Base-by-base conservation (phyloP, 35 echinoderm and acorn worm species). In the Patiria miniata region DNA sequence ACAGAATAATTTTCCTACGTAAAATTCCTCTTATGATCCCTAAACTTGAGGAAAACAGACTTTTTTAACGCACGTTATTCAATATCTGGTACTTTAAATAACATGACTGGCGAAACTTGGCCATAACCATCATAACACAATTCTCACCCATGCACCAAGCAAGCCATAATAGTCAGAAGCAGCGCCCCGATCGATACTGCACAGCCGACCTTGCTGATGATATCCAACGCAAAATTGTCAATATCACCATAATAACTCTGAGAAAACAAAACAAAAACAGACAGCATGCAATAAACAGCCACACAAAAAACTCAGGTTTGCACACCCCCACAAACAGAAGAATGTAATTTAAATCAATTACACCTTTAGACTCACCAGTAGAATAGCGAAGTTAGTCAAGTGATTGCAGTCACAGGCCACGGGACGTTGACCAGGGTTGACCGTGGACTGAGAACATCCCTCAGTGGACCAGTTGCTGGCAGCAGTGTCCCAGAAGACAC, bases 401-500 rank as follows among this genome's bases (percentile, higher is more conserved):
- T 84, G 82, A 84, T 84, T 52, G 34, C 82, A 84, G 52, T 84
- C 51, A 29, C 82, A 84, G 21, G 58, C 23, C 58, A 55, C 36
- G 15, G 52, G 4, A 19, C 56, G 2, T 17, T 52, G 30, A 8
- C n/a, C 82, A 40, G 36, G 51, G 8, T 21, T 59, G 19, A 22
- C 52, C 30, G 52, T 56, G 0, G 82, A 44, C 40, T 36, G 59
- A 60, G 17, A 12, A 23, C 82, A 84, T 18, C 82, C 82, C 12
- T 84, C 29, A 15, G 52, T 84, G 22, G 82, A 84, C 82, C 82
- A 84, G 33, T 39, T 60, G 34, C 51, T 52, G 58, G 56, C 50
- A 14, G 10, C 52, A 59, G 34, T 23, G 56, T 84, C 82, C 82
- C 82, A 84, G 56, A 84, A 84, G 21, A 84, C 82, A 59, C 82